Base-by-base conservation (phyloP, 2,797 vertebrate genomes). In the Pteropus rufus region DNA sequence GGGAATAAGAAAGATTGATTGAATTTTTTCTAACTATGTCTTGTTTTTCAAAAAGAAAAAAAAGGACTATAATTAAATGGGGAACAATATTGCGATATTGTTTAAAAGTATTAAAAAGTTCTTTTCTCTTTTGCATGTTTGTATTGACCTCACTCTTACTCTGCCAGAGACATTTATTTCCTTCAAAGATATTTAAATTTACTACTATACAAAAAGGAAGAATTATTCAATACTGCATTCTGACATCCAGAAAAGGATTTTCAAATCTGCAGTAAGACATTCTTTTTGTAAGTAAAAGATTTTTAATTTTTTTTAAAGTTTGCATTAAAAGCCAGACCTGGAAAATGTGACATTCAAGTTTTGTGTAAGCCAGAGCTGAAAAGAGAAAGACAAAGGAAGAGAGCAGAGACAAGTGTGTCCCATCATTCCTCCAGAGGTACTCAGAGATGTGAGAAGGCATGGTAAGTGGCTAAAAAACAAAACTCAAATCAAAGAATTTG, bases 281-380 rank as follows among this genome's bases (percentile, higher is more conserved):
- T 91, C 10, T 2, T 75, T 81, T 58, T 77, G 36, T 36, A 91
- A 75, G 49, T 2, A 52, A 72, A 76, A 56, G 23, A 56, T 54
- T 89, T 82, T 44, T 31, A 0, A 2, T 60, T 64, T 58, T n/a
- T 77, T 52, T 81, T 87, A 34, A 52, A n/a, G 14, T 77, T 93
- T 92, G n/a, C 36, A 54, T 88, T 88, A 81, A 96, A 44, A 95
- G n/a, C 34, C 26, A 44, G 41, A 46, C 36, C 29, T 91, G 62
- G 31, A 80, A 58, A 86, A 60, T 10, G 29, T 14, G 10, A 60
- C 7, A 81, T 83, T 91, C 58, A 82, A 56, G 54, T 36, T 58
- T 77, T 80, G 16, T 60, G n/a, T 73, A 52, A 87, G 34, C 24
- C 31, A 21, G n/a, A 26, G 12, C 34, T 83, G 10, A 15, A 23